phyloP scores from a whole-genome alignment of 2,888 invertebrate species.

The Dolomedes plantarius region DNA sequence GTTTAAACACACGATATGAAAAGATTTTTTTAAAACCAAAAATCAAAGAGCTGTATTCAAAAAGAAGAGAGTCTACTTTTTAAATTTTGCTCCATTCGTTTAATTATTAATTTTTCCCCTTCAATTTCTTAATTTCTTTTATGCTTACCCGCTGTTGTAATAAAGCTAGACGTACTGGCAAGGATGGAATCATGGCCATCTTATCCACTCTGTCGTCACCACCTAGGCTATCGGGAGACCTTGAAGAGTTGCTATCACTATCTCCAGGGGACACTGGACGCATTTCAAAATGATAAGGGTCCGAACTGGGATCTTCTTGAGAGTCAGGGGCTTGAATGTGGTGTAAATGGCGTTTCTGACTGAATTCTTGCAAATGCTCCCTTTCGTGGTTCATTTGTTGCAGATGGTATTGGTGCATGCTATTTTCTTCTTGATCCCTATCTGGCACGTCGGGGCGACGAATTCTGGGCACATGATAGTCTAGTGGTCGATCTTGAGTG shows the following conservation, averaged over 20 bases:
- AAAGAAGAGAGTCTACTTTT: too few species aligned
- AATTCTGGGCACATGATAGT: constrained; percentile 51
- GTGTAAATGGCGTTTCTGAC: not conserved
- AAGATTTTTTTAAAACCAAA: too few species aligned
- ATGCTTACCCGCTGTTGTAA: constrained; percentile 64
- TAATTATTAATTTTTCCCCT: too few species aligned
- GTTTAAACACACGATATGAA: too few species aligned
- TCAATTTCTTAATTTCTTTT: too few species aligned
- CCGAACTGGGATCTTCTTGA: constrained; percentile 46
- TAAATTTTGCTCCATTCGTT: too few species aligned
- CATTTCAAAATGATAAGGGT: constrained; percentile 45
- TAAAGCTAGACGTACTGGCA: constrained; percentile 51
- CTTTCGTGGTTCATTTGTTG: constrained; percentile 26
- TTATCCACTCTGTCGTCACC: constrained; percentile 50
- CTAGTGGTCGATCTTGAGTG: constrained; percentile 43
- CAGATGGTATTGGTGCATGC: not conserved
- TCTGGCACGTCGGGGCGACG: not conserved
- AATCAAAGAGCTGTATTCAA: too few species aligned
- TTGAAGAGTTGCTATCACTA: constrained; percentile 59
- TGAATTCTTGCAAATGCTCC: constrained; percentile 13
- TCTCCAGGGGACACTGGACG: constrained; percentile 34
- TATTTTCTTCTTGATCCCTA: not conserved
- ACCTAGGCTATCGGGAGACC: constrained; percentile 39
- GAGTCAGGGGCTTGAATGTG: constrained; percentile 33
- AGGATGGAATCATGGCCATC: constrained; percentile 49